A percentile compares a stretch with the other conserved stretches of the same genome.
These are phyloP conservation scores for Anableps anableps DNA, from an alignment of 2,797 vertebrate species.

Conservation along the genomic window DNA sequence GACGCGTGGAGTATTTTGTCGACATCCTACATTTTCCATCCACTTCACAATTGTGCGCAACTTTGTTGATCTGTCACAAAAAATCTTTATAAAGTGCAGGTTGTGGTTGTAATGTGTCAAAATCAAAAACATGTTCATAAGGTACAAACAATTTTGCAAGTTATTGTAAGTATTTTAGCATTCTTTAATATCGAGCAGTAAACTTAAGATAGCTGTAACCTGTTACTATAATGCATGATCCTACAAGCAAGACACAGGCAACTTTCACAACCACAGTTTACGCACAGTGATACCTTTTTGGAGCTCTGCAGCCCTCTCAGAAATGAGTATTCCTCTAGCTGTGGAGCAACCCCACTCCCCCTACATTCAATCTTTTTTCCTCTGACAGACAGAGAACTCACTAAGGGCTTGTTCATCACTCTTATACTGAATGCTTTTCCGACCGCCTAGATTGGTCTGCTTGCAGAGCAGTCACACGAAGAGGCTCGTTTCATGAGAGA, in stretches of 20 bases:
- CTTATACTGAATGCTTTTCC: constrained; percentile 63
- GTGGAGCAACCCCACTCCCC: constrained; percentile 17
- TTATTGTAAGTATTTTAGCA: constrained; percentile 71
- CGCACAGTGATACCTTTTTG: constrained; percentile 50
- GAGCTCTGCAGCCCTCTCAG: constrained; percentile 59
- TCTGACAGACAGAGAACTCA: constrained; percentile 67
- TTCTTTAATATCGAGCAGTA: constrained; percentile 69
- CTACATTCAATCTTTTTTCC: constrained; percentile 8
- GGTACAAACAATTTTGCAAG: constrained; percentile 2
- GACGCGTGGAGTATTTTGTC: background rate
- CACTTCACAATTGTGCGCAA: background rate
- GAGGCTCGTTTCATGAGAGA: constrained; percentile 26
- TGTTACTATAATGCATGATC: constrained; percentile 73
- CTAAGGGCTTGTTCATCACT: constrained; percentile 76
- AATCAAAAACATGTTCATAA: background rate
- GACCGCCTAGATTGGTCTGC: constrained; percentile 61
- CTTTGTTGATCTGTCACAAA: background rate
- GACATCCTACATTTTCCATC: background rate
- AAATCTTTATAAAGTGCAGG: background rate
- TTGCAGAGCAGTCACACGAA: constrained; percentile 46
- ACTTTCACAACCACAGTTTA: constrained; percentile 34
- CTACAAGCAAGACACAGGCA: constrained; percentile 33
- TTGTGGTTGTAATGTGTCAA: constrained; percentile 1
- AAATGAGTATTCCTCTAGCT: constrained; percentile 48
- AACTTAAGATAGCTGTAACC: constrained; percentile 64